Conservation (phyloP, 64 coral and sea anemone genomes). For the Cladopsammia gracilis region DNA sequence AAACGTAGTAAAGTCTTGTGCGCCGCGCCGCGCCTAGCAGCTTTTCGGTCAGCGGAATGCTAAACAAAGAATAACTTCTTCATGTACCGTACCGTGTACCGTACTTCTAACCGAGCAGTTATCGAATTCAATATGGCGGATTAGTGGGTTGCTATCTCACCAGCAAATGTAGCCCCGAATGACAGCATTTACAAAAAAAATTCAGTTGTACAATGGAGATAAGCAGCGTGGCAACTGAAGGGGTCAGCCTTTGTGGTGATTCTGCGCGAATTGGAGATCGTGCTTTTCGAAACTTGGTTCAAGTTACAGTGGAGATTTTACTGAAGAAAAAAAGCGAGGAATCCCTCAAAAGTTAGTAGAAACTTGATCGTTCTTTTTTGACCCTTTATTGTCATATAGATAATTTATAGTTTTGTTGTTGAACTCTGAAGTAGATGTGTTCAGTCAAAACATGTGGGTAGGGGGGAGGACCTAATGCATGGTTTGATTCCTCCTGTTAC, state of each 20-base stretch:
- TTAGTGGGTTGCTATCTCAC: neutral
- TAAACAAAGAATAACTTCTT: neutral
- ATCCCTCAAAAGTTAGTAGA: conserved; percentile 63
- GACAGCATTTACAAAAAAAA: neutral
- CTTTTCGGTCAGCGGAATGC: neutral
- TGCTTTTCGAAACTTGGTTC: conserved; percentile 75
- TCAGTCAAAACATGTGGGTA: too few species aligned
- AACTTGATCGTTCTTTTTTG: neutral
- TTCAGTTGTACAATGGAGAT: conserved; percentile 70
- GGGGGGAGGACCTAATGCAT: too few species aligned
- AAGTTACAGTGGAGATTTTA: conserved; percentile 76
- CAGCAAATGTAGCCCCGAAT: neutral
- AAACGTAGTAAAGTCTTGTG: neutral
- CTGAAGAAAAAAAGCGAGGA: conserved; percentile 82
- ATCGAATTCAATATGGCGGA: neutral
- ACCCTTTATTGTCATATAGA: neutral
- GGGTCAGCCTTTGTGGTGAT: conserved; percentile 83
- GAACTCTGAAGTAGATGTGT: too few species aligned
- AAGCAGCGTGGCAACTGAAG: conserved; percentile 73
- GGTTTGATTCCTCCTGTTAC: too few species aligned
- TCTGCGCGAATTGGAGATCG: conserved; percentile 71
- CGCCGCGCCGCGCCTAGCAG: neutral
- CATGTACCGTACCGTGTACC: neutral
- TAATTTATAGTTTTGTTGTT: neutral
- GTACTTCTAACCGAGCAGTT: neutral